These are phyloP conservation scores for Elanus axillaris DNA, from an alignment of 2,113 vertebrate species.

Conservation along the genomic window DNA sequence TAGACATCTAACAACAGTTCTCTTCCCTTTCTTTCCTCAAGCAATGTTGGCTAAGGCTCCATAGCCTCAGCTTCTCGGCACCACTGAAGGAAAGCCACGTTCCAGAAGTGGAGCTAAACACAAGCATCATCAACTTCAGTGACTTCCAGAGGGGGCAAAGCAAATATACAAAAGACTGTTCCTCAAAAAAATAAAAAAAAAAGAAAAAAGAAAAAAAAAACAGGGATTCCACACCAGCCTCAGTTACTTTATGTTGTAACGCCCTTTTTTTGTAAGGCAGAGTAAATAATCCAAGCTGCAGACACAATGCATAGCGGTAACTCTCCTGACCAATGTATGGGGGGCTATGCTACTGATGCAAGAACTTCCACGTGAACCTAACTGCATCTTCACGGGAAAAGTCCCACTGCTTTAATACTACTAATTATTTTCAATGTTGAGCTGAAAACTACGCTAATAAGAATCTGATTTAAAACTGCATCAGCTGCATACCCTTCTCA, in stretches of 20 bases:
- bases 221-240: neutral
- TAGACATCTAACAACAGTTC: neutral
- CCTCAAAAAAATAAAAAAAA: neutral
- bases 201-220: no score
- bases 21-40: neutral
- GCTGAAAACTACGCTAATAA: neutral
- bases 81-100: neutral
- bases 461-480: neutral
- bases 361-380: neutral
- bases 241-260: neutral
- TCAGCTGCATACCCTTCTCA: neutral
- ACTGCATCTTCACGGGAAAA: neutral
- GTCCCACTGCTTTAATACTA: neutral
- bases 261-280: neutral
- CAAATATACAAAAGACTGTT: neutral
- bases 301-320: neutral
- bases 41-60: neutral
- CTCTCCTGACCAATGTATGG: neutral
- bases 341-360: neutral
- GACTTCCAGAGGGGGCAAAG: neutral
- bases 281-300: neutral
- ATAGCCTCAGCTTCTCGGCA: neutral
- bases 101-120: neutral
- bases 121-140: neutral
- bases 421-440: neutral